These are phyloP conservation scores for Anoplophora glabripennis DNA, from an alignment of 1,140 invertebrate genomes.

Conservation along the genomic window DNA sequence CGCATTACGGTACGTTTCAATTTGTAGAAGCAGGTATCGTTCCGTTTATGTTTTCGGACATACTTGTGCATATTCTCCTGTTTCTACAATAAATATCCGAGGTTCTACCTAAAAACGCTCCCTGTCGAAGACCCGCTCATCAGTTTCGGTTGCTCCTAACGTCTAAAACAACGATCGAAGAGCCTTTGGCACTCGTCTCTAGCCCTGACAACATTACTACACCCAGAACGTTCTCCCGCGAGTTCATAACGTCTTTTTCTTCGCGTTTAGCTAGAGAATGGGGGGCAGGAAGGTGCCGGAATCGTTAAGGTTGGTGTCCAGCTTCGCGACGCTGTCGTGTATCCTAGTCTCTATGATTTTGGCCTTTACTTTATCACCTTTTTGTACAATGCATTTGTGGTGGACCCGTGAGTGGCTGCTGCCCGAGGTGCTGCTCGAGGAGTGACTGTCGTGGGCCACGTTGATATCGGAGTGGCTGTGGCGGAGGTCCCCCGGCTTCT, in stretches of 20 bases:
- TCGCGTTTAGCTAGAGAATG: slow-evolving; percentile 51
- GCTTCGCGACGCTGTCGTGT: slow-evolving; percentile 36
- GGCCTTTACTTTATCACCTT: slow-evolving; percentile 44
- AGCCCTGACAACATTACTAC: slow-evolving; percentile 1
- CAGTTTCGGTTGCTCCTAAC: too few species aligned
- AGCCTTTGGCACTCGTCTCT: too few species aligned
- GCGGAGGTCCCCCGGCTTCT: slow-evolving; percentile 35
- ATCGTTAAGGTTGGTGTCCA: slow-evolving; percentile 62
- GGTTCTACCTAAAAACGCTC: not conserved
- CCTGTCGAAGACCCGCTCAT: not conserved
- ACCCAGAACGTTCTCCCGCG: slow-evolving; percentile 5
- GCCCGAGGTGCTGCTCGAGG: slow-evolving; percentile 41
- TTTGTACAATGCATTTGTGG: slow-evolving; percentile 36
- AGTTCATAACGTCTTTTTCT: not conserved
- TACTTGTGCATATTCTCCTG: too few species aligned
- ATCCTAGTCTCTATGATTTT: slow-evolving; percentile 44
- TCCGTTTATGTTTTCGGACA: too few species aligned
- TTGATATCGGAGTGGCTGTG: slow-evolving; percentile 47
- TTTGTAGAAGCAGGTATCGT: too few species aligned
- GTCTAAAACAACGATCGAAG: too few species aligned
- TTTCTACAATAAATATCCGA: too few species aligned
- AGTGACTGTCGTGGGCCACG: slow-evolving; percentile 42
- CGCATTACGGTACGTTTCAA: too few species aligned
- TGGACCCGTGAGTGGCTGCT: slow-evolving; percentile 41
- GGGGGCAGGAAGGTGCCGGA: slow-evolving; percentile 62